These are phyloP conservation scores for Tychaedon coryphoeus DNA, from an alignment of 2,113 vertebrate genomes.

Conservation along the genomic window DNA sequence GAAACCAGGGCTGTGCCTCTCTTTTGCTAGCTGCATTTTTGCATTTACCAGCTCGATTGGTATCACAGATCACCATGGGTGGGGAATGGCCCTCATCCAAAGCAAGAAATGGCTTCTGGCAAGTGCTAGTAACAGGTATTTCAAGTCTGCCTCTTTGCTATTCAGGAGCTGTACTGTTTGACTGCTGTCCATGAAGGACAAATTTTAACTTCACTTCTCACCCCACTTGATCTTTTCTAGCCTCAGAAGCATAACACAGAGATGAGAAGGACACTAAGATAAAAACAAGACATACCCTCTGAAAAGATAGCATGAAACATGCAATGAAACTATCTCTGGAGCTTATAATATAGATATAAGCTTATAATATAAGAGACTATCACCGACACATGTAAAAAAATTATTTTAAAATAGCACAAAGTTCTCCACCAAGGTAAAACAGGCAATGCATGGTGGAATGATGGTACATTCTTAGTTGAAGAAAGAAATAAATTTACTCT, in stretches of 20 bases:
- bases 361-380: not conserved
- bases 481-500: not conserved
- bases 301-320: not conserved
- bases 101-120: constrained; percentile 28
- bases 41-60: not conserved
- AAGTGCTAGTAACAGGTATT: constrained; percentile 37
- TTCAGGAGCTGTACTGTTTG: not conserved
- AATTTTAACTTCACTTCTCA: not conserved
- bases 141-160: constrained; percentile 21
- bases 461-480: not conserved
- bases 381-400: not conserved
- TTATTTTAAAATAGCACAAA: not conserved
- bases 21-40: not conserved
- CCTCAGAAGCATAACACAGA: not conserved
- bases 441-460: not conserved
- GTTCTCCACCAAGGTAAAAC: not conserved
- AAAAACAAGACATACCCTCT: not conserved
- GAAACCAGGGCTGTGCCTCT: not conserved
- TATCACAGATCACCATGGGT: not conserved
- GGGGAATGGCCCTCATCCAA: constrained; percentile 1
- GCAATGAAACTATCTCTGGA: not conserved
- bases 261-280: not conserved
- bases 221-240: not conserved
- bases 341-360: not conserved
- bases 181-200: constrained; percentile 26